phyloP scores from a whole-genome alignment of 35 echinoderm and acorn worm species.

The Apostichopus japonicus region DNA sequence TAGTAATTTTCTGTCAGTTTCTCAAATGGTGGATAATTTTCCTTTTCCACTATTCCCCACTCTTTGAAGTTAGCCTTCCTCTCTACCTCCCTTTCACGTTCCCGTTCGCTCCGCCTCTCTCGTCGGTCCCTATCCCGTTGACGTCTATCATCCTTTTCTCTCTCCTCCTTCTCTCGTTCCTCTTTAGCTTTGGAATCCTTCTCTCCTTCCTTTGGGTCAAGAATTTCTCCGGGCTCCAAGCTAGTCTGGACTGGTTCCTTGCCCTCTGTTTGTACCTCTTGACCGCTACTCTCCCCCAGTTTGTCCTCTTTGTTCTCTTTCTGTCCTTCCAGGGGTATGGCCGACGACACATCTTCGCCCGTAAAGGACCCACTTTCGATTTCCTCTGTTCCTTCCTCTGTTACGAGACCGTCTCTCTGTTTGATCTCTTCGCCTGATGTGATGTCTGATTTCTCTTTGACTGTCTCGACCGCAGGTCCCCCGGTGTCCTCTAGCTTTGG shows the following conservation, averaged over 20 bases:
- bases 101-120: conserved; percentile 53
- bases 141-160: not conserved
- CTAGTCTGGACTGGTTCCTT: not conserved
- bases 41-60: conserved; percentile 78
- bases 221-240: conserved; percentile 44
- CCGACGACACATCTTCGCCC: not conserved
- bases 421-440: not conserved
- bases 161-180: not conserved
- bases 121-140: conserved; percentile 10
- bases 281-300: not conserved
- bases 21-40: conserved; percentile 69
- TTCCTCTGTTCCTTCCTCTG: conserved; percentile 24
- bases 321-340: not conserved
- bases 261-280: not conserved
- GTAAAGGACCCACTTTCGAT: not conserved
- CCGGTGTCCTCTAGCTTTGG: not conserved
- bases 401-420: not conserved
- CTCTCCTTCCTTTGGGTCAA: conserved; percentile 13
- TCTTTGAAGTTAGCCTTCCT: conserved; percentile 43
- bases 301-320: not conserved
- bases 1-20: conserved; percentile 84
- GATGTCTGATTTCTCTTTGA: not conserved
- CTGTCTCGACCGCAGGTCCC: not conserved
- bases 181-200: not conserved
- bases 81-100: conserved; percentile 49